These are phyloP conservation scores for Pachypeltis micranthus DNA, from an alignment of 1,140 invertebrate genomes.

Conservation along the genomic window DNA sequence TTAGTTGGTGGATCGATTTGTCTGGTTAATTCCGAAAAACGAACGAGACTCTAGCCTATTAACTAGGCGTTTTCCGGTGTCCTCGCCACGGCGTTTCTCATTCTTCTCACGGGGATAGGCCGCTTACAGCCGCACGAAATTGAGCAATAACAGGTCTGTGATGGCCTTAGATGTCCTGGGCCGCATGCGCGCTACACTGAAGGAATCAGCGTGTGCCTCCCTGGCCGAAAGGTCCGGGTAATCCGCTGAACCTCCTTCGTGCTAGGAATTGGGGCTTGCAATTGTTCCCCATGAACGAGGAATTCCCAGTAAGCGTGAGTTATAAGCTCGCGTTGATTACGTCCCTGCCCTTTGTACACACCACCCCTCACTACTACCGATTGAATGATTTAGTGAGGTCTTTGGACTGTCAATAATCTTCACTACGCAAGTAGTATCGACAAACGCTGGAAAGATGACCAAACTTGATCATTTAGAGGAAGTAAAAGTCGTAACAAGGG, in stretches of 20 bases:
- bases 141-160: slow-evolving; percentile 76
- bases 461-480: slow-evolving; percentile 68
- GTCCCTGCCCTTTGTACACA: slow-evolving; percentile 82
- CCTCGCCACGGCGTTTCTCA: slow-evolving; percentile 31
- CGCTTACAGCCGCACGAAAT: slow-evolving; percentile 56
- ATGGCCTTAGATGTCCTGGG: slow-evolving; percentile 71
- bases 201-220: slow-evolving; percentile 56
- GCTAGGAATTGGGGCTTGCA: slow-evolving; percentile 71
- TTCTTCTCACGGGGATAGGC: slow-evolving; percentile 56
- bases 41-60: slow-evolving; percentile 63
- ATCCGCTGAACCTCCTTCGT: slow-evolving; percentile 64
- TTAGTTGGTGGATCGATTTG: slow-evolving; percentile 77
- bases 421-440: slow-evolving; percentile 38
- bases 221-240: slow-evolving; percentile 56
- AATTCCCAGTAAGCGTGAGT: slow-evolving; percentile 79
- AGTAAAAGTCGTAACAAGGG: slow-evolving; percentile 82
- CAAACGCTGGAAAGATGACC: slow-evolving; percentile 48
- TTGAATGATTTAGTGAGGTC: slow-evolving; percentile 68
- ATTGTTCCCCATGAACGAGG: slow-evolving; percentile 73
- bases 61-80: slow-evolving; percentile 43
- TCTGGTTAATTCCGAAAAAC: slow-evolving; percentile 69
- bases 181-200: slow-evolving; percentile 73
- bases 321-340: slow-evolving; percentile 75
- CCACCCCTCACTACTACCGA: slow-evolving; percentile 83
- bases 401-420: slow-evolving; percentile 49